Evolutionary conservation across 2,888 invertebrate species (phyloP), one percentile per base, ranked within the genome.

Genomic region (Lathronympha strigana): DNA sequence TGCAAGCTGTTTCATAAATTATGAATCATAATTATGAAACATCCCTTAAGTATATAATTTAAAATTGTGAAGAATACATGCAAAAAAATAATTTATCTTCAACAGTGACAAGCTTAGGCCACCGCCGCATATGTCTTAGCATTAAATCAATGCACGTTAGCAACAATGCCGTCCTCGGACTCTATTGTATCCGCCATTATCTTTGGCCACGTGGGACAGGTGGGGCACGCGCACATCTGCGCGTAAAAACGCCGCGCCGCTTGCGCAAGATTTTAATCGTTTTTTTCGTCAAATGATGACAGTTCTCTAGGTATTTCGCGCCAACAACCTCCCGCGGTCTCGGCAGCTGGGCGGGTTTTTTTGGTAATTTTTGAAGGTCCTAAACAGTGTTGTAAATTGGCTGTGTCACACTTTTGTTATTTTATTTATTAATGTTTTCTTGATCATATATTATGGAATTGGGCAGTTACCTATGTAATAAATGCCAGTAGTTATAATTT

Each of bases 211-310:
- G 91, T 91, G 91, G 86, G 90, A 73, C 91, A 91, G 91, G 90
- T 91, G 91, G 77, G 68, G 90, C 91, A 90, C 90, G 90, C 87
- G 90, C 89, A 82, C 91, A 91, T 78, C 91, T 91, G 91, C 83
- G 75, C 69, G 80, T 73, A 86, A 86, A 87, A 88, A 84, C 81
- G 67, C 66, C 83, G 85, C 81, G 67, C 66, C 83, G 85, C 85
- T 92, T 92, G 88, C 80, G 87, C 86, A 92, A 92, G 90, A 90
- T 90, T 88, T 82, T 89, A 90, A 91, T 90, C 87, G 85, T 74
- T 74, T 83, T 84, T 77, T 88, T 83, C 81, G 64, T 69, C 68
- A 75, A 79, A 82, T 75, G 87, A 87, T 88, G 90, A 89, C 91
- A 91, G 84, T 84, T 84, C 79, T 78, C 75, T 84, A 87, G 82